phyloP scores from a whole-genome alignment of 2,888 invertebrate genomes.

The Euzophera pinguis region DNA sequence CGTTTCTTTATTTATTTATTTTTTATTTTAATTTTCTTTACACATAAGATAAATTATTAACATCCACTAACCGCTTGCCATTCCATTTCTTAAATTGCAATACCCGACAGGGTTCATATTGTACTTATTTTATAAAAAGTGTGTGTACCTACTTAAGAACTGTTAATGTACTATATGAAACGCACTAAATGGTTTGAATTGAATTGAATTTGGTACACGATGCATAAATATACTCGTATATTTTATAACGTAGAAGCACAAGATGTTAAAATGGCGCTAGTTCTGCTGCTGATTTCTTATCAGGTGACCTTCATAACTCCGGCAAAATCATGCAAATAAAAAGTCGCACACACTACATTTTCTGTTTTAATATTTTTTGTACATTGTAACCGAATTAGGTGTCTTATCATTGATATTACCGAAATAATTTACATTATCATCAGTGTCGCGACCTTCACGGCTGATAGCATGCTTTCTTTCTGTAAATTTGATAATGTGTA shows the following conservation, averaged over 20 bases:
- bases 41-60: too few relatives aligned
- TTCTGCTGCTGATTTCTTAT: conserved; percentile 69
- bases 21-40: too few relatives aligned
- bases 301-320: conserved; percentile 66
- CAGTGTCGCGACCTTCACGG: conserved; percentile 3
- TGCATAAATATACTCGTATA: too few relatives aligned
- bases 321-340: conserved; percentile 49
- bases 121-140: too few relatives aligned
- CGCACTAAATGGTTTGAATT: too few relatives aligned
- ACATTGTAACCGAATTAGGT: conserved; percentile 1
- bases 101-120: too few relatives aligned
- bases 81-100: too few relatives aligned
- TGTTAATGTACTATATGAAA: too few relatives aligned
- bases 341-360: conserved; percentile 26
- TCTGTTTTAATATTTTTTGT: conserved; percentile 11
- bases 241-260: conserved; percentile 44
- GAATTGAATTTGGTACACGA: too few relatives aligned
- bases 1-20: too few relatives aligned
- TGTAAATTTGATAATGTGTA: conserved; percentile 2
- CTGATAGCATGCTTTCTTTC: conserved; percentile 12
- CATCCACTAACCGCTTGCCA: too few relatives aligned
- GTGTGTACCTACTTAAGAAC: too few relatives aligned
- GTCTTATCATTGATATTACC: conserved; percentile 12
- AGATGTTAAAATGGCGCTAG: conserved; percentile 46
- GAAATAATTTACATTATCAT: neutral